Conservation (phyloP, 2,797 vertebrate genomes). For the Otolemur crassicaudatus region DNA sequence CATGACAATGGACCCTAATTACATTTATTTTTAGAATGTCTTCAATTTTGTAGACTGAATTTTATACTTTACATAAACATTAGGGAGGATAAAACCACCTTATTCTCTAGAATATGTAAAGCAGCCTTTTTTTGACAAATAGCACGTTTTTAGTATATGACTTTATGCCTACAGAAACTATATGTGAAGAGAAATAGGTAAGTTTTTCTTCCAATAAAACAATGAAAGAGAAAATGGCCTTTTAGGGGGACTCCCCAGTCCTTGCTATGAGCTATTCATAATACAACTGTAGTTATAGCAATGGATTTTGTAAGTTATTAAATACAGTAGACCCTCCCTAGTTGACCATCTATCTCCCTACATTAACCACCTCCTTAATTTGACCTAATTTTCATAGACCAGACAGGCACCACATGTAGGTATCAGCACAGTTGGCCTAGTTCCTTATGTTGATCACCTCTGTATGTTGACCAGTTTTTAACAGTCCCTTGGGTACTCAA, state of each 20-base stretch:
- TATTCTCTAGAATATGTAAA: constrained; percentile 14
- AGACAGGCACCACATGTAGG: too few relatives aligned
- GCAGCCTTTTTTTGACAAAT: constrained; percentile 19
- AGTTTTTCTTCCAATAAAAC: background rate
- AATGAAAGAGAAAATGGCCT: background rate
- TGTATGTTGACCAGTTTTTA: too few relatives aligned
- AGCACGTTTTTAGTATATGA: background rate
- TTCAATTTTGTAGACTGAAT: constrained; percentile 5
- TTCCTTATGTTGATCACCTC: too few relatives aligned
- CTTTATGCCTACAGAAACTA: constrained; percentile 2
- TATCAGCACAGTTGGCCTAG: too few relatives aligned
- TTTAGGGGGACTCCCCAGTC: background rate
- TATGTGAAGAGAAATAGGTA: constrained; percentile 6
- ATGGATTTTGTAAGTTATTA: background rate
- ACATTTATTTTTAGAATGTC: background rate
- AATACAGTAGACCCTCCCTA: background rate
- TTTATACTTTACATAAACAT: constrained; percentile 4
- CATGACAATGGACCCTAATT: background rate
- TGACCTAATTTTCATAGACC: too few relatives aligned
- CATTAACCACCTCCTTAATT: too few relatives aligned
- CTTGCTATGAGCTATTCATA: background rate
- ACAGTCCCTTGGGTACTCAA: too few relatives aligned
- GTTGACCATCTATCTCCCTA: too few relatives aligned
- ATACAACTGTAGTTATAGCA: background rate
- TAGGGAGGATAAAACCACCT: background rate